phyloP scores from a whole-genome alignment of 53 echinoderm and acorn worm species.

The Echinarachnius parma region DNA sequence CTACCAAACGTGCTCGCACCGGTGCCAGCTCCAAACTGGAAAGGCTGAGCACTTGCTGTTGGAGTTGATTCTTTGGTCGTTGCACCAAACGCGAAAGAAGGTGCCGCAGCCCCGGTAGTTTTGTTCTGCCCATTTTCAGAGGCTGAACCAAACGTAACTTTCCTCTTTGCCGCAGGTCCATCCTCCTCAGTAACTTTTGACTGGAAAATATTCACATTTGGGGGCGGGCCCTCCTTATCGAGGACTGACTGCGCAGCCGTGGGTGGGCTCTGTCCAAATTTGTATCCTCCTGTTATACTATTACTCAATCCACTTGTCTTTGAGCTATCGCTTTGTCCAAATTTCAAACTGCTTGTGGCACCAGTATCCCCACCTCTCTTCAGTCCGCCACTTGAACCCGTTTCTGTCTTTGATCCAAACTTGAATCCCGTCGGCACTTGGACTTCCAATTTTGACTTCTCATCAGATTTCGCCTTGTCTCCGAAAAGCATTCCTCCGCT shows the following conservation, averaged over 20 bases:
- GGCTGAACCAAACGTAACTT: constrained; percentile 54
- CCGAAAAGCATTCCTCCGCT: not conserved
- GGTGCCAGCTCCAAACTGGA: constrained; percentile 48
- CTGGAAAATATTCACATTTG: constrained; percentile 36
- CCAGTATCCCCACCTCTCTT: not conserved
- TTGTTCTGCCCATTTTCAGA: constrained; percentile 1
- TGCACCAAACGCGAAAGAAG: not conserved
- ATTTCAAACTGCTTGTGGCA: constrained; percentile 19
- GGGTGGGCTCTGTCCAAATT: constrained; percentile 57
- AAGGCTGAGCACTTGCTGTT: not conserved
- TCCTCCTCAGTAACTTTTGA: constrained; percentile 13
- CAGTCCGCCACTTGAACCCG: not conserved
- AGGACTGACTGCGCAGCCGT: constrained; percentile 7
- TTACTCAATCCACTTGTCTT: constrained; percentile 8
- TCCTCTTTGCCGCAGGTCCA: constrained; percentile 7
- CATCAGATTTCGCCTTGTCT: not conserved
- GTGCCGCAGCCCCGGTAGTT: not conserved
- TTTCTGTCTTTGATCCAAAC: constrained; percentile 37
- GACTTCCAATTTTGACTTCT: constrained; percentile 13
- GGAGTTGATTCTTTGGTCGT: constrained; percentile 27
- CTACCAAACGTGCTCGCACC: constrained; percentile 29
- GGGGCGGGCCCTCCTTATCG: constrained; percentile 23
- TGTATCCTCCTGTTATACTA: constrained; percentile 40
- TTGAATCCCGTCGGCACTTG: constrained; percentile 49
- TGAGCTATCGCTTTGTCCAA: constrained; percentile 21